Base-by-base conservation (phyloP, 2,797 vertebrate genomes). In the Lerista edwardsae region DNA sequence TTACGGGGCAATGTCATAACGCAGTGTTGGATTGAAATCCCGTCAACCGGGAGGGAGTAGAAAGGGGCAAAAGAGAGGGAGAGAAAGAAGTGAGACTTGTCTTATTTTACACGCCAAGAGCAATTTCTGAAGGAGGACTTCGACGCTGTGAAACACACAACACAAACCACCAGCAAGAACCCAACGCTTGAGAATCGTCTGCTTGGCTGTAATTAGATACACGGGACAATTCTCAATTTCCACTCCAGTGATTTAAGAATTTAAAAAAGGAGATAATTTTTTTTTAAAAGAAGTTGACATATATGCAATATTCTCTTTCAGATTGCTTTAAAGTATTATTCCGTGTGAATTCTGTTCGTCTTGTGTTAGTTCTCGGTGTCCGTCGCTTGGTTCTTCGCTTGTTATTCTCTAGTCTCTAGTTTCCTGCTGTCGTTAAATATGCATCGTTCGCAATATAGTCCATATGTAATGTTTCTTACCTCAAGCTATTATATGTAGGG, bases 301-400 rank as follows among this genome's bases (percentile, higher is more conserved):
- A 95, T 94, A 95, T 95, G 95, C 94, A 95, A 96, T 93, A 94
- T 91, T 91, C 85, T 93, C 88, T 93, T 91, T 80, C 88, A 75
- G 74, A 88, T 92, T 4, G 84, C 93, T 95, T 94, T 93, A 90
- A 93, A 84, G 71, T 86, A 87, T 75, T 87, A 71, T 81, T 90
- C 84, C 6, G 81, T 87, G 90, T 91, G 90, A 86, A 86, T 93
- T 94, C 84, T 72, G 84, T 91, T 88, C 41, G 90, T 62, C 72
- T 87, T 8, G 93, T 92, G 91, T 80, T 88, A 79, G 93, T 89
- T 91, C 88, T 90, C 91, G 84, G 83, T 88, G 90, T 89, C 1
- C 82, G 92, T 93, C 91, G 89, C 79, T 1, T n/a, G n/a, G n/a
- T n/a, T 89, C 57, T n/a, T 87, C 47, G 90, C 88, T 90, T 83